phyloP scores from a whole-genome alignment of 1,140 invertebrate genomes.

The Agraylea sexmaculata region DNA sequence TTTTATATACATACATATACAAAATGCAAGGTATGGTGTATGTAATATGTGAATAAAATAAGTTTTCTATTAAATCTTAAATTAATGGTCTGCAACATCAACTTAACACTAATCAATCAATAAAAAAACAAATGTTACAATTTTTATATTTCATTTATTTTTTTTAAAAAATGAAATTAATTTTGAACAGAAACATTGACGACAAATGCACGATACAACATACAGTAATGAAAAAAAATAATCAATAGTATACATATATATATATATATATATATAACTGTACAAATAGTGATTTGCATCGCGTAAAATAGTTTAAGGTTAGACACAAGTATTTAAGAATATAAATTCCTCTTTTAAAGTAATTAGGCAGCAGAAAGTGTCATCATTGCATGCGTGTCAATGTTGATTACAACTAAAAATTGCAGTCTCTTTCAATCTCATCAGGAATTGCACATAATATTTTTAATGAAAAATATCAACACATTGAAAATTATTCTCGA shows the following conservation, averaged over 20 bases:
- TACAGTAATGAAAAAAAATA: slow-evolving; percentile 21
- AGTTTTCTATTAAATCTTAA: too few species aligned
- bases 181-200: slow-evolving; percentile 23
- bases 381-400: slow-evolving; percentile 12
- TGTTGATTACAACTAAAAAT: neutral
- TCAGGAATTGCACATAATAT: slow-evolving; percentile 5
- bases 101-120: too few species aligned
- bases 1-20: too few species aligned
- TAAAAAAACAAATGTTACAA: too few species aligned
- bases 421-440: neutral
- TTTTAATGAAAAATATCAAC: slow-evolving; percentile 4
- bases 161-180: slow-evolving; percentile 21
- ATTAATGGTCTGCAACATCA: too few species aligned
- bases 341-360: slow-evolving; percentile 7
- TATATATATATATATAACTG: slow-evolving; percentile 21
- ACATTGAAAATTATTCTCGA: too few species aligned
- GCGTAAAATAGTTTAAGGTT: slow-evolving; percentile 17
- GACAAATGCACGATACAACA: slow-evolving; percentile 22
- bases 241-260: slow-evolving; percentile 15
- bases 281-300: slow-evolving; percentile 21
- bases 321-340: slow-evolving; percentile 9
- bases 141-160: slow-evolving; percentile 23
- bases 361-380: slow-evolving; percentile 6
- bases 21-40: too few species aligned
- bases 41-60: too few species aligned